These are phyloP conservation scores for Diadromus collaris DNA, from an alignment of 2,888 invertebrate genomes.

Conservation along the genomic window DNA sequence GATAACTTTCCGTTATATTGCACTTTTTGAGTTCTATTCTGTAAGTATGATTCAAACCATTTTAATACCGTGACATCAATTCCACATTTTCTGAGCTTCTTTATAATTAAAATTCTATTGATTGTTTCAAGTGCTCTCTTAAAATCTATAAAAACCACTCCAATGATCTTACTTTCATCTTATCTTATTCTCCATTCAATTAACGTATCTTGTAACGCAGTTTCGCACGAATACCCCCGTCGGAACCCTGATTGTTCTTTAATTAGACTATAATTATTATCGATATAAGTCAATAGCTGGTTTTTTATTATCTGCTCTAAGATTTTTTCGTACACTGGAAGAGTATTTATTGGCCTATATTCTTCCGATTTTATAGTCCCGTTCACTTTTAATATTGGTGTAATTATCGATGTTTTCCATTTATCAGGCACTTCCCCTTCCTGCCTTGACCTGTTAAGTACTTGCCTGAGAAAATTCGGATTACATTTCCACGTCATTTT, in stretches of 20 bases:
- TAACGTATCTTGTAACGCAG: no score
- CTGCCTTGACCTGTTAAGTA: slow-evolving; percentile 38
- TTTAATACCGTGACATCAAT: slow-evolving; percentile 10
- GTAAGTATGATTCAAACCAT: slow-evolving; percentile 43
- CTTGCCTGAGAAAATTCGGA: neutral
- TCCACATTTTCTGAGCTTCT: slow-evolving; percentile 31
- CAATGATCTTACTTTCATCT: slow-evolving; percentile 43
- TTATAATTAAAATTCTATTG: slow-evolving; percentile 8
- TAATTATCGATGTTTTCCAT: slow-evolving; percentile 50
- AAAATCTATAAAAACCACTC: no score
- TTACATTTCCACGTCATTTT: slow-evolving; percentile 9
- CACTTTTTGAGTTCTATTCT: slow-evolving; percentile 24
- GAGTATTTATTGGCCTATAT: slow-evolving; percentile 43
- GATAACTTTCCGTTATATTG: slow-evolving; percentile 9
- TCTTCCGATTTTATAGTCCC: slow-evolving; percentile 42
- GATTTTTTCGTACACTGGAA: slow-evolving; percentile 47
- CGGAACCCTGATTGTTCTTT: slow-evolving; percentile 34
- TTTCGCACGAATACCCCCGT: no score
- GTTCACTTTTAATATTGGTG: slow-evolving; percentile 43
- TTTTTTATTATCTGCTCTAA: slow-evolving; percentile 37
- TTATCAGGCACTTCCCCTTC: slow-evolving; percentile 20
- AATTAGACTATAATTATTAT: slow-evolving; percentile 6
- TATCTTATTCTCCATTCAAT: slow-evolving; percentile 35
- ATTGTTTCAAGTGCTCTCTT: no score
- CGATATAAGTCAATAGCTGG: slow-evolving; percentile 7